A percentile compares a stretch with the other conserved stretches of the same genome.
Conservation (phyloP, 2,888 invertebrate genomes). For the Plebejus argus region DNA sequence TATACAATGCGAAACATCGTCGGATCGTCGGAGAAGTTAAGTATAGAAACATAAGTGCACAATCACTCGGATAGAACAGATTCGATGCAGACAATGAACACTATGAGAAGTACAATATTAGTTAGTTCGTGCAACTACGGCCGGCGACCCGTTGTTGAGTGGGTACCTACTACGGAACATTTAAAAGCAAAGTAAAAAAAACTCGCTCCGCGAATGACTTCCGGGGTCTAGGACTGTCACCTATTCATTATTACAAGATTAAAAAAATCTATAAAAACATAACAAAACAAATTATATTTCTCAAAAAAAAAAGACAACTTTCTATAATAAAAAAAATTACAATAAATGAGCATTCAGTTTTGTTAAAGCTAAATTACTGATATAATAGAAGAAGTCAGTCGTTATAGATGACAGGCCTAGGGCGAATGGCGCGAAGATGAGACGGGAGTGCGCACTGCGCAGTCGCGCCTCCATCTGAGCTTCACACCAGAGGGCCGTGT, state of each 20-base stretch:
- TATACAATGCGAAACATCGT: slow-evolving; percentile 59
- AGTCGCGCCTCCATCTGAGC: slow-evolving; percentile 2
- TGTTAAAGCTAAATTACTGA: slow-evolving; percentile 25
- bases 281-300: slow-evolving; percentile 17
- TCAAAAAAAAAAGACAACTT: slow-evolving; percentile 37
- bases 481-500: slow-evolving; percentile 6
- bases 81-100: slow-evolving; percentile 47
- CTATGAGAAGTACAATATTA: slow-evolving; percentile 79
- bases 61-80: slow-evolving; percentile 37
- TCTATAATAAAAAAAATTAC: slow-evolving; percentile 4
- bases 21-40: slow-evolving; percentile 41
- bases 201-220: background rate
- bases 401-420: slow-evolving; percentile 23
- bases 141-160: slow-evolving; percentile 36
- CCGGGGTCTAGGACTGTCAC: slow-evolving; percentile 6
- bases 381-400: background rate
- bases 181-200: slow-evolving; percentile 33
- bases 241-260: slow-evolving; percentile 13
- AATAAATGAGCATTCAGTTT: slow-evolving; percentile 27
- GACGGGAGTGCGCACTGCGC: background rate
- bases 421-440: slow-evolving; percentile 7
- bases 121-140: slow-evolving; percentile 56
- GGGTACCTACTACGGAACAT: slow-evolving; percentile 36
- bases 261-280: slow-evolving; percentile 21
- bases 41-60: slow-evolving; percentile 38